Percentiles rank a stretch among this genome's conserved stretches.
Evolutionary conservation across 2,113 vertebrate species (phyloP).

Genomic region (Anarhynchus alexandrinus): DNA sequence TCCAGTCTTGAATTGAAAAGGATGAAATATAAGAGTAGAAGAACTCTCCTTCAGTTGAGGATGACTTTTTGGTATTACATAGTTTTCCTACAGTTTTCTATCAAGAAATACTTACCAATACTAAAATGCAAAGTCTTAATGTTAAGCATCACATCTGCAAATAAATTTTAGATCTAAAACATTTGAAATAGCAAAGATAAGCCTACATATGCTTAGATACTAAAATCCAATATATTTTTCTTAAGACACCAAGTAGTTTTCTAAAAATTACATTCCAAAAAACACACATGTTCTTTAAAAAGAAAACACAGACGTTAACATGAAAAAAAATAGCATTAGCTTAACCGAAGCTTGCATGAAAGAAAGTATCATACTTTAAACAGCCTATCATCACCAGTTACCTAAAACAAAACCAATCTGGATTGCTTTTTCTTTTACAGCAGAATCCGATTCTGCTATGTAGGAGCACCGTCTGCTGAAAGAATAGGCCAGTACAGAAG

Average conservation of each 20-base stretch:
- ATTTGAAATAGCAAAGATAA: neutral
- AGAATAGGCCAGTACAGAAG: conserved; percentile 95
- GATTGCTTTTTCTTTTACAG: conserved; percentile 97
- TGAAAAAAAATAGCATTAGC: neutral
- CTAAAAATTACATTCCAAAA: neutral
- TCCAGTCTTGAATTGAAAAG: neutral
- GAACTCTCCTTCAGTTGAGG: neutral
- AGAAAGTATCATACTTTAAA: neutral
- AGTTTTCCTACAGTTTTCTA: neutral
- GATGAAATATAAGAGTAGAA: neutral
- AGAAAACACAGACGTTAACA: neutral
- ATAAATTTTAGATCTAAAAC: neutral
- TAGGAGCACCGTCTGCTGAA: conserved; percentile 97
- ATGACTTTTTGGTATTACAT: neutral
- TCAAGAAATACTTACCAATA: neutral
- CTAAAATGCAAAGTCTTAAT: neutral
- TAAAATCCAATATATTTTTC: neutral
- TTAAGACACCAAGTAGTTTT: neutral
- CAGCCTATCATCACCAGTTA: conserved; percentile 50
- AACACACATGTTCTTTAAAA: neutral
- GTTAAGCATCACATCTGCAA: neutral
- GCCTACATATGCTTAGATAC: neutral
- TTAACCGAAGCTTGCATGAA: neutral
- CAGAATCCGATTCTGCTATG: conserved; percentile 92
- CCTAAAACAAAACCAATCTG: conserved; percentile 97